Conservation (phyloP, 2,113 vertebrate genomes). For the Bambusicola thoracicus region DNA sequence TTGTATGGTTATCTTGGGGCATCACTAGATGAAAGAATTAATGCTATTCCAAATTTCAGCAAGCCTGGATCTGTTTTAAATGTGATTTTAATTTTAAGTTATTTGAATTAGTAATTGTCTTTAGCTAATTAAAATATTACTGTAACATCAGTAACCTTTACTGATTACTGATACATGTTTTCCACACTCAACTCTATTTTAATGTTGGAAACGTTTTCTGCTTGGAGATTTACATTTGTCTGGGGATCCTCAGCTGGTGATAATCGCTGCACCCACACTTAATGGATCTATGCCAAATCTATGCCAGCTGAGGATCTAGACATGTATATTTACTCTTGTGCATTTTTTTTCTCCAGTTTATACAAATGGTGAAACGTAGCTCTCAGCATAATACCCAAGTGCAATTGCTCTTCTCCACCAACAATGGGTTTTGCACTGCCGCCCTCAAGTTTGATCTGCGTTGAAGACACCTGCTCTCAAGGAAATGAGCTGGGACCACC, state of each 20-base stretch:
- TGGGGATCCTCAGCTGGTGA: slow-evolving; percentile 13
- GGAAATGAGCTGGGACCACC: slow-evolving; percentile 53
- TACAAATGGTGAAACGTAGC: neutral
- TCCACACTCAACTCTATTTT: neutral
- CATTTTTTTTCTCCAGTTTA: neutral
- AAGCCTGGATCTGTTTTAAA: neutral
- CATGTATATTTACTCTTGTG: neutral
- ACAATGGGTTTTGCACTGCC: slow-evolving; percentile 2
- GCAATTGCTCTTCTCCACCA: neutral
- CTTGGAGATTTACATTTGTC: neutral
- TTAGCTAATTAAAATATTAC: neutral
- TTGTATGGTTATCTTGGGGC: slow-evolving; percentile 3
- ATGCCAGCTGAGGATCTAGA: slow-evolving; percentile 24
- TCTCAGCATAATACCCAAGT: neutral
- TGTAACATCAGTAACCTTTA: neutral
- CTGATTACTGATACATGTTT: neutral
- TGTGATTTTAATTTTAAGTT: neutral
- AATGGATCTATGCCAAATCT: slow-evolving; percentile 15
- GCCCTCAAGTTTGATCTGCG: slow-evolving; percentile 22
- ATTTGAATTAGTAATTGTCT: neutral
- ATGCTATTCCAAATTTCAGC: neutral
- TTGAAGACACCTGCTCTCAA: slow-evolving; percentile 64
- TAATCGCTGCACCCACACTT: slow-evolving; percentile 4
- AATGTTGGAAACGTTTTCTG: neutral
- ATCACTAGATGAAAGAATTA: neutral